Conservation (phyloP, 1,140 invertebrate species). For the Penaeus indicus region DNA sequence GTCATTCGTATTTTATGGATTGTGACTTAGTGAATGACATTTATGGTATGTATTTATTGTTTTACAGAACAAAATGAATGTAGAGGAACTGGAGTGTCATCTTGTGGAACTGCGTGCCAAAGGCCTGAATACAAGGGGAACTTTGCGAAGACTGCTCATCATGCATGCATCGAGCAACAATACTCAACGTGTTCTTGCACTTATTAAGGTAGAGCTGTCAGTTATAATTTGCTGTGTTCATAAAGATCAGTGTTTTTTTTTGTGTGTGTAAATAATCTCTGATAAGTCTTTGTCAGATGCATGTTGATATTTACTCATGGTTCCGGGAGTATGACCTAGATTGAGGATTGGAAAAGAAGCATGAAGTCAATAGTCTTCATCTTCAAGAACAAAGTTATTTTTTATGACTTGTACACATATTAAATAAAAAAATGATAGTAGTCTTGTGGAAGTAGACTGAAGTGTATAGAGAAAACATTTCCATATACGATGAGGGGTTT, state of each 20-base stretch:
- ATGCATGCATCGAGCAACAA: constrained; percentile 29
- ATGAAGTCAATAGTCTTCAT: too few relatives aligned
- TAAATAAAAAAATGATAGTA: too few relatives aligned
- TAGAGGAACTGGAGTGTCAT: constrained; percentile 39
- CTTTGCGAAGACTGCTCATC: constrained; percentile 31
- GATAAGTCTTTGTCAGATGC: too few relatives aligned
- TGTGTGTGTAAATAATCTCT: neutral
- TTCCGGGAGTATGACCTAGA: too few relatives aligned
- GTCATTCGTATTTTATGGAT: neutral
- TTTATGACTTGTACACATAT: too few relatives aligned
- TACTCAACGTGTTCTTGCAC: constrained; percentile 17
- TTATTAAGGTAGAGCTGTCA: constrained; percentile 22
- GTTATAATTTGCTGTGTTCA: neutral
- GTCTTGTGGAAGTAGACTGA: too few relatives aligned
- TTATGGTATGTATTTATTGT: neutral
- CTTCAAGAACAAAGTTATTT: too few relatives aligned
- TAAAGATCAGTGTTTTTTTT: neutral
- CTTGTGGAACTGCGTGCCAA: constrained; percentile 33
- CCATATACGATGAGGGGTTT: too few relatives aligned
- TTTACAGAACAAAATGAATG: constrained; percentile 40
- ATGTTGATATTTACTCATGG: too few relatives aligned
- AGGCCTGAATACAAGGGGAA: constrained; percentile 35
- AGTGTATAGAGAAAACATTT: too few relatives aligned
- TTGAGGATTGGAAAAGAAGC: too few relatives aligned
- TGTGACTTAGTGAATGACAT: too few relatives aligned